These are phyloP conservation scores for Bambusicola thoracicus DNA, from an alignment of 2,113 vertebrate species.

Conservation along the genomic window DNA sequence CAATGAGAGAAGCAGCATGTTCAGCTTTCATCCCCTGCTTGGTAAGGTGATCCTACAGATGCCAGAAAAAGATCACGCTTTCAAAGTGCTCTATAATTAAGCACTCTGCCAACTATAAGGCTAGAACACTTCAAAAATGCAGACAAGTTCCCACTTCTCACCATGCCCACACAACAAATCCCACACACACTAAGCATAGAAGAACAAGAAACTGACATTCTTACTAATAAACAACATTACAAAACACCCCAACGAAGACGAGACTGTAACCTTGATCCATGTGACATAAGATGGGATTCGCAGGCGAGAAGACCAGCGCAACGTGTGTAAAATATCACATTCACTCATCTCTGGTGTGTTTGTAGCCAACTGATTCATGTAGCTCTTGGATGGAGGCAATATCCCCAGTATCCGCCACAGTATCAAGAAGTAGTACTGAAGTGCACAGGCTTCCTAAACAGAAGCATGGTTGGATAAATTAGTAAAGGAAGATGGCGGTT, in stretches of 20 bases:
- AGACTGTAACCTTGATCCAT: constrained; percentile 92
- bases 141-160: neutral
- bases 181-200: rapidly evolving
- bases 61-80: neutral
- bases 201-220: neutral
- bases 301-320: constrained; percentile 96
- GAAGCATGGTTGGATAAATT: neutral
- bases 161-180: neutral
- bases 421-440: constrained; percentile 96
- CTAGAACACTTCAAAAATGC: neutral
- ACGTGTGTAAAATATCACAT: constrained; percentile 93
- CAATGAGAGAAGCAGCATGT: constrained; percentile 88
- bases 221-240: neutral
- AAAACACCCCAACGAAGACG: rapidly evolving
- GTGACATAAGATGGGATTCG: constrained; percentile 86
- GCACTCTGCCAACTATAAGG: neutral
- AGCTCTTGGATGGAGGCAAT: constrained; percentile 91
- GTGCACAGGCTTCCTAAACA: constrained; percentile 93
- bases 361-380: constrained; percentile 89
- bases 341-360: constrained; percentile 89
- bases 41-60: constrained; percentile 87
- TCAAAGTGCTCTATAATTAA: neutral
- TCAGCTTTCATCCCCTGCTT: constrained; percentile 95
- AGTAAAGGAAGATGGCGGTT: neutral
- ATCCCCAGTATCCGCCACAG: constrained; percentile 95